Evolutionary conservation across 2,113 vertebrate species (phyloP).

Genomic region (Mobula birostris): DNA sequence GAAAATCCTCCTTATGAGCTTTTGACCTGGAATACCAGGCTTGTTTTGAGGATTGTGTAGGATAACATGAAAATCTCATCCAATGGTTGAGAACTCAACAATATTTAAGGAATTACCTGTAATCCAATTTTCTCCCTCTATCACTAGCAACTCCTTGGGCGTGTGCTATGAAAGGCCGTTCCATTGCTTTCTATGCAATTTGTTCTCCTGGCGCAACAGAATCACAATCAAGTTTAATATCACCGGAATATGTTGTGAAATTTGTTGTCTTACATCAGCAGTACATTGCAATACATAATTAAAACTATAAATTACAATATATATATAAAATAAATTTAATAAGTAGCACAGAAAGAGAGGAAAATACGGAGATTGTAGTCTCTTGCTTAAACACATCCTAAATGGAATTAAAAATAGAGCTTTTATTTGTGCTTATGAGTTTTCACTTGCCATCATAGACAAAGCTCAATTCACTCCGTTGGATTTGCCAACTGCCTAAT

Average conservation of each 20-base stretch:
- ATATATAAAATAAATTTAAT: no score
- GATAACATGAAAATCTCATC: neutral
- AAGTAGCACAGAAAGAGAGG: no score
- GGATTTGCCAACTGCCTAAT: neutral
- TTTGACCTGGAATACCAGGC: neutral
- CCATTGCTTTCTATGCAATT: neutral
- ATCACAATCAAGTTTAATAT: no score
- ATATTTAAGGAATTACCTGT: neutral
- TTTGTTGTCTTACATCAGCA: no score
- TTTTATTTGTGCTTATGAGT: neutral
- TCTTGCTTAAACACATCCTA: slow-evolving; percentile 13
- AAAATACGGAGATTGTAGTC: neutral
- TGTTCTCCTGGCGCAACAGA: neutral
- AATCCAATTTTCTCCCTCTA: neutral
- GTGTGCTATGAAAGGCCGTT: slow-evolving; percentile 1
- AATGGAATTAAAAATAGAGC: neutral
- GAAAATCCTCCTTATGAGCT: neutral
- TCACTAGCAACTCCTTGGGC: neutral
- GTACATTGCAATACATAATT: no score
- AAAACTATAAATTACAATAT: no score
- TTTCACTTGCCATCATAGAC: neutral
- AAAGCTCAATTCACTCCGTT: neutral
- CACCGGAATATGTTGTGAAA: no score
- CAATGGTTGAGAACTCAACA: slow-evolving; percentile 1
- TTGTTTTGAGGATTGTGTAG: neutral